These are phyloP conservation scores for Mayetiola destructor DNA, from an alignment of 2,888 invertebrate genomes.

Conservation along the genomic window DNA sequence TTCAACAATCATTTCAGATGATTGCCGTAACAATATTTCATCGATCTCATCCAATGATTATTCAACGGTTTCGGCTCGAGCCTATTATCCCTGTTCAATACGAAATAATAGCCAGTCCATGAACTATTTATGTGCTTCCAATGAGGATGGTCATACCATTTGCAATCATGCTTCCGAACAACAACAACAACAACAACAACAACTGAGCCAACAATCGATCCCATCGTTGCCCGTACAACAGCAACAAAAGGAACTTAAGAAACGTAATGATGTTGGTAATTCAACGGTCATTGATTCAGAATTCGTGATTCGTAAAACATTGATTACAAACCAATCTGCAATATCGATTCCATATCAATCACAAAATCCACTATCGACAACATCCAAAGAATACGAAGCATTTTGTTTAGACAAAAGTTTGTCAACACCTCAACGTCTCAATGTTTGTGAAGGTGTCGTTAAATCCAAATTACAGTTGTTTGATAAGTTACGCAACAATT, in stretches of 20 bases:
- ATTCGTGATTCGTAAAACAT: no score
- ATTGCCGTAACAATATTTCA: conserved; percentile 4
- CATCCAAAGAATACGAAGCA: conserved; percentile 27
- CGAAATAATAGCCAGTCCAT: background rate
- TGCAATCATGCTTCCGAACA: background rate
- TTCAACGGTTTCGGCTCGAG: background rate
- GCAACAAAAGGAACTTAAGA: no score
- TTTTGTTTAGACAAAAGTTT: conserved; percentile 33
- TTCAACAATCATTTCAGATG: conserved; percentile 17
- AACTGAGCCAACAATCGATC: background rate
- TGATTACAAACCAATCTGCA: no score
- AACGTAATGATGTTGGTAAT: no score
- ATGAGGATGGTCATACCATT: background rate
- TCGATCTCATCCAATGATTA: conserved; percentile 4
- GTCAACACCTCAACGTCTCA: conserved; percentile 47
- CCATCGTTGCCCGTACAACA: background rate
- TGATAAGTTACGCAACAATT: conserved; percentile 43
- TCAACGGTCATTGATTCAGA: no score
- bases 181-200: background rate
- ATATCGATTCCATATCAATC: conserved; percentile 20
- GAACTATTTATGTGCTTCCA: background rate
- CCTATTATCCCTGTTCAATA: conserved; percentile 7
- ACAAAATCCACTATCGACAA: conserved; percentile 16
- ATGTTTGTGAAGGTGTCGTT: conserved; percentile 76
- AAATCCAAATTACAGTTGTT: conserved; percentile 72